These are phyloP conservation scores for Hylia prasina DNA, from an alignment of 2,113 vertebrate genomes.

Conservation along the genomic window DNA sequence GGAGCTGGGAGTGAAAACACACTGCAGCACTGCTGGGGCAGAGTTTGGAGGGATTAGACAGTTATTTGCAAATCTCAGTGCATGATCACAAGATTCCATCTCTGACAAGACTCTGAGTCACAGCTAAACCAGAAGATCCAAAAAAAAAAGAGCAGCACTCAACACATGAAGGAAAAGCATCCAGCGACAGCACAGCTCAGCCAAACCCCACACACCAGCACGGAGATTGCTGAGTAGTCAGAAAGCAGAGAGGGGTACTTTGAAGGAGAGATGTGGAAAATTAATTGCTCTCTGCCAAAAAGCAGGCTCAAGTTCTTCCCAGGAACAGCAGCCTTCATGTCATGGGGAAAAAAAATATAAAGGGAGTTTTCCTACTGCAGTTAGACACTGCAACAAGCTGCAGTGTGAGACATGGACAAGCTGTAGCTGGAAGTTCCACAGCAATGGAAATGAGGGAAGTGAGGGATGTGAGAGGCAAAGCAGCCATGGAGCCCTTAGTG, in stretches of 20 bases:
- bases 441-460: neutral
- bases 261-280: neutral
- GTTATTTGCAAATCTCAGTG: neutral
- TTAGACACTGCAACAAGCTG: neutral
- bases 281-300: neutral
- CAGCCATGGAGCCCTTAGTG: neutral
- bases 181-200: neutral
- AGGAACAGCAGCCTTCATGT: neutral
- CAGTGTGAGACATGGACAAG: no score
- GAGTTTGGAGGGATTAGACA: neutral
- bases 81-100: neutral
- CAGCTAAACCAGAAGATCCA: neutral
- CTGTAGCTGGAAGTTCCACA: neutral
- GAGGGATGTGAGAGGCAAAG: neutral
- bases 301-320: neutral
- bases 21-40: neutral
- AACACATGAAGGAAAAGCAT: neutral
- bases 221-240: neutral
- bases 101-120: neutral
- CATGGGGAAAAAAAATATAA: neutral
- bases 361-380: neutral
- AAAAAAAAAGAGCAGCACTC: neutral
- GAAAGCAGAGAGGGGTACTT: neutral
- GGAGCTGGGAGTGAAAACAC: neutral
- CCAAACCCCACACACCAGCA: neutral